Base-by-base conservation (phyloP, 2,888 invertebrate genomes). In the Stictocephala bisonia region DNA sequence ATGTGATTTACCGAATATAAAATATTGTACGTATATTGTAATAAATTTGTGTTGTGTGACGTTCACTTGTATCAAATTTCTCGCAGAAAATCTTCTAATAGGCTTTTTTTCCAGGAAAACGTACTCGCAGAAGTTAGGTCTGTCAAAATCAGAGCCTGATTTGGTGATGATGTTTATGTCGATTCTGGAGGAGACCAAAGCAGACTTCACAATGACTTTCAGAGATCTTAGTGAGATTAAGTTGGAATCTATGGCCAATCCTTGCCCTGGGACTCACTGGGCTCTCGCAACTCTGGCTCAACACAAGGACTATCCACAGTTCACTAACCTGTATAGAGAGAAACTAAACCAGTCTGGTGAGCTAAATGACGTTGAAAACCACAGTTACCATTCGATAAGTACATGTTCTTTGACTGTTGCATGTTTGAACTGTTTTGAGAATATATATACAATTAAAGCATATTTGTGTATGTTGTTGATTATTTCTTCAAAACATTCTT, bases 201-300 rank as follows among this genome's bases (percentile, higher is more conserved):
- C 89, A 7, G 90, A 91, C 81, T 90, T 90, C 78, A 90, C 90
- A 0, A 84, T 86, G 77, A 86, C 87, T 0, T 89, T 89, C 78
- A 82, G 89, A 72, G 87, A 89, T 78, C 83, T 89, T 15, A 86
- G 88, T 81, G 86, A 87, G 74, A 60, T 77, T 74, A 83, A 87
- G 0, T 79, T 81, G 70, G 84, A 86, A 76, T 83, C 87, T 82
- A 82, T 84, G 9, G 83, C 83, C 41, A 84, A 84, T 71, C 78
- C 80, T 0, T 84, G 85, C 73, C 48, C 85, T 7, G 81, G 81
- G 7, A 84, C 85, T 68, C 85, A 85, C 69, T 89, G 89, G 89
- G 85, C 88, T 2, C 77, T 89, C 58, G 84, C 85, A 74, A 83
- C 85, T 0, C 80, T 87, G 7, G 84, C 86, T 0, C 84, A 84